Base-by-base conservation (phyloP, 2,888 invertebrate genomes). In the Tenthredo scrophulariae region DNA sequence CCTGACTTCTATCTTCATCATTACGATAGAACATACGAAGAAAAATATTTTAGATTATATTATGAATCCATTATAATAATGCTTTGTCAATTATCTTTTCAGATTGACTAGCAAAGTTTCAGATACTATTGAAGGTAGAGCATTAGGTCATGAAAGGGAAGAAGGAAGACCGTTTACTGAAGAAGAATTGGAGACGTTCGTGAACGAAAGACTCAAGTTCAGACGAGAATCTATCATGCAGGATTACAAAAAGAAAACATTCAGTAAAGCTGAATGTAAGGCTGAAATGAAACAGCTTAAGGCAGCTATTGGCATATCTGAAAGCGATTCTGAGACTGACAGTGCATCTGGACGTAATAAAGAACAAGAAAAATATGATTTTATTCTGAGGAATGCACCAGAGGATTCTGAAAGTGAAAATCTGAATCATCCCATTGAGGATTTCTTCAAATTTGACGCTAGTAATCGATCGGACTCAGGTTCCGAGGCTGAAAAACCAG, bases 31-130 rank as follows among this genome's bases (percentile, higher is more conserved):
- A 40, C 33, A 40, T 22, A 33, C 9, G 26, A 62, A 26, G 22
- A 62, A 62, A 13, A 62, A 62, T 62, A 62, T 22, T 62, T 62
- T 22, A 62, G 5, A 62, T 62, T 62, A 13, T 13, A 13, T 26
- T 62, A 62, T 62, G 22, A 62, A 62, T 62, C 13, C 2, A 22
- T 62, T 26, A 18, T 67, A 33, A 67, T 33, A 29, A 15, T n/a
- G 62, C 18, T 13, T 58, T 70, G 37, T 74, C 46, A 26, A 84
- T 40, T 33, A 43, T 67, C 26, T 26, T 88, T 87, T 72, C 79
- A 91, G 90, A 87, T 86, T 91, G 85, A 88, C 88, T 15, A 87
- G 29, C 58, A 88, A 87, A 65, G 72, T 85, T 75, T 15, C 54
- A 40, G 18, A 58, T 22, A 80, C 67, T 29, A 62, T 46, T 22